These are phyloP conservation scores for Semnornis frantzii DNA, from an alignment of 2,113 vertebrate genomes.

Conservation along the genomic window DNA sequence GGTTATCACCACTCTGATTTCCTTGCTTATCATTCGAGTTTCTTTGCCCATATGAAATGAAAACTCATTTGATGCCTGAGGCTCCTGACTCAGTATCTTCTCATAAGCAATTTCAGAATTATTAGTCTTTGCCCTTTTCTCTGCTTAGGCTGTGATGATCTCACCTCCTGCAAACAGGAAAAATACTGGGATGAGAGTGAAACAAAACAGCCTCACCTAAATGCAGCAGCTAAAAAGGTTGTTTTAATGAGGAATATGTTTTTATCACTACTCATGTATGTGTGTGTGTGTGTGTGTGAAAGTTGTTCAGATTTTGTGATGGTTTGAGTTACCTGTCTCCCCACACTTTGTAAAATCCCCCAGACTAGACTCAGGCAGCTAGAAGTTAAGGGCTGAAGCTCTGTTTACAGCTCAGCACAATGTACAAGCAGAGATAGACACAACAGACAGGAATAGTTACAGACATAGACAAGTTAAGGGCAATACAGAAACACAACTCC, in stretches of 20 bases:
- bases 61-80: background rate
- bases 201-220: background rate
- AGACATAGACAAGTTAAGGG: too few relatives aligned
- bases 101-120: conserved; percentile 75
- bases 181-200: background rate
- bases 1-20: conserved; percentile 70
- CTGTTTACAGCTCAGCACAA: too few relatives aligned
- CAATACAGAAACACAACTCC: too few relatives aligned
- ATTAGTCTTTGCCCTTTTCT: conserved; percentile 72
- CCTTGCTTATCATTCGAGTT: conserved; percentile 71
- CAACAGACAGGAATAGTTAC: too few relatives aligned
- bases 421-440: too few relatives aligned
- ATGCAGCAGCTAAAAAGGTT: background rate
- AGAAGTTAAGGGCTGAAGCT: too few relatives aligned
- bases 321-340: too few relatives aligned
- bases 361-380: too few relatives aligned
- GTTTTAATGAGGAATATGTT: background rate
- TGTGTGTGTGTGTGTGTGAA: too few relatives aligned
- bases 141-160: conserved; percentile 76
- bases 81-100: conserved; percentile 72
- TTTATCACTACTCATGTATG: background rate
- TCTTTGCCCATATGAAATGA: conserved; percentile 76
- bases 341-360: too few relatives aligned
- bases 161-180: conserved; percentile 71
- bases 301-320: background rate